phyloP scores from a whole-genome alignment of 2,888 invertebrate genomes.

The Macrophya alboannulata region DNA sequence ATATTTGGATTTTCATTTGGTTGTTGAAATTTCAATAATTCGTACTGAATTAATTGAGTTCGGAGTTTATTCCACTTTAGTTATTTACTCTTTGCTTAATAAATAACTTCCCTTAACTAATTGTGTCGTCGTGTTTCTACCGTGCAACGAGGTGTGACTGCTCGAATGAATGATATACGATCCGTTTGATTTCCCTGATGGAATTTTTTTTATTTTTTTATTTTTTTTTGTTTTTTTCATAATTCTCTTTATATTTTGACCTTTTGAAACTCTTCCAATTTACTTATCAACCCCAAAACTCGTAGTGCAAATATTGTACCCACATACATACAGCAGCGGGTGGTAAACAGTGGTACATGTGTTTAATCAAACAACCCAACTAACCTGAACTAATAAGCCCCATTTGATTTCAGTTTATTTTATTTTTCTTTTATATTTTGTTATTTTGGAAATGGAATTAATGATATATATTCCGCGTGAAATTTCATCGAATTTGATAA shows the following conservation, averaged over 20 bases:
- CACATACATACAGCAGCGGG: neutral
- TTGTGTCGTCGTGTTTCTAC: neutral
- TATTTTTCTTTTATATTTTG: too few species aligned
- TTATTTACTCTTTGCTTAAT: slow-evolving; percentile 48
- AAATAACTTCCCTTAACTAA: slow-evolving; percentile 45
- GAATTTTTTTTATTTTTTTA: neutral
- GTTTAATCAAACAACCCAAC: neutral
- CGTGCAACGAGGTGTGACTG: neutral
- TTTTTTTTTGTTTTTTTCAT: neutral
- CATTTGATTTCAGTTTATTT: neutral
- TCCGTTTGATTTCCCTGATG: slow-evolving; percentile 6
- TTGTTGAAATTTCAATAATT: slow-evolving; percentile 28
- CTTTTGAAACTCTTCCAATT: neutral
- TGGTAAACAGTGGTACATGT: neutral
- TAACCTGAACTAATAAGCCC: neutral
- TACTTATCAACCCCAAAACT: neutral
- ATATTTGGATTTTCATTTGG: neutral
- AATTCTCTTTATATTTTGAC: too few species aligned
- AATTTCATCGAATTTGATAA: neutral
- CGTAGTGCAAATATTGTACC: neutral
- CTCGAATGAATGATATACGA: neutral
- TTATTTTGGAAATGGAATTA: neutral
- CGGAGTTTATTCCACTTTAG: slow-evolving; percentile 34
- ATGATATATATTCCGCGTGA: neutral
- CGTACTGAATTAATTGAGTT: slow-evolving; percentile 11